These are phyloP conservation scores for Drosophila rubida DNA, from an alignment of 2,888 invertebrate genomes.

Conservation along the genomic window DNA sequence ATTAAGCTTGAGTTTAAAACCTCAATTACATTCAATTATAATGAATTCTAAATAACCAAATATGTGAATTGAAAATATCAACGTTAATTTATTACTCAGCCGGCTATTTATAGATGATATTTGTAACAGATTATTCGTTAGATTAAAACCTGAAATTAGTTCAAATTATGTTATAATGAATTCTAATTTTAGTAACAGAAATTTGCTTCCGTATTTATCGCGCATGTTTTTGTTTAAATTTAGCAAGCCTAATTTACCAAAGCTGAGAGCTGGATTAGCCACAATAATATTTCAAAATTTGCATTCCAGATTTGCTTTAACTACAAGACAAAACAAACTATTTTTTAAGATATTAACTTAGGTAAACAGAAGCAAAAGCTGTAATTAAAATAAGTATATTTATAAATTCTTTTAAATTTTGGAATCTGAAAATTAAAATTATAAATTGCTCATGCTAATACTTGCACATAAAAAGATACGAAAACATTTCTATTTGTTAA, in stretches of 20 bases:
- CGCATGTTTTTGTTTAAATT: no score
- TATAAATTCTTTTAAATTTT: no score
- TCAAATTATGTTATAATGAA: not conserved
- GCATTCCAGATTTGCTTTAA: not conserved
- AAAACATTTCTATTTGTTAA: no score
- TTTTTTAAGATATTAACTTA: no score
- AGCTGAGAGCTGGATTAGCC: not conserved
- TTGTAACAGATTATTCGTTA: not conserved
- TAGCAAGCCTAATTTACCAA: not conserved
- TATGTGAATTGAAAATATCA: not conserved
- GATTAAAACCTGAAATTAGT: not conserved
- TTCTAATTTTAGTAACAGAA: not conserved
- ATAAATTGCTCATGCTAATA: no score
- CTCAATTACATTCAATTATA: not conserved
- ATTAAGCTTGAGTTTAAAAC: no score
- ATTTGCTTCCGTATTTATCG: no score
- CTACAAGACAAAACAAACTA: not conserved
- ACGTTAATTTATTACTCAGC: not conserved
- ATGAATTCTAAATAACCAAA: not conserved
- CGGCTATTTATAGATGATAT: not conserved
- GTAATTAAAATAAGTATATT: no score
- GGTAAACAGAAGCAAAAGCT: no score
- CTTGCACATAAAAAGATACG: no score
- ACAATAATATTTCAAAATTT: not conserved
- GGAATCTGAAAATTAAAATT: no score